Percentiles rank a stretch among this genome's conserved stretches.
These are phyloP conservation scores for Emys orbicularis DNA, from an alignment of 2,797 vertebrate genomes.

Conservation along the genomic window DNA sequence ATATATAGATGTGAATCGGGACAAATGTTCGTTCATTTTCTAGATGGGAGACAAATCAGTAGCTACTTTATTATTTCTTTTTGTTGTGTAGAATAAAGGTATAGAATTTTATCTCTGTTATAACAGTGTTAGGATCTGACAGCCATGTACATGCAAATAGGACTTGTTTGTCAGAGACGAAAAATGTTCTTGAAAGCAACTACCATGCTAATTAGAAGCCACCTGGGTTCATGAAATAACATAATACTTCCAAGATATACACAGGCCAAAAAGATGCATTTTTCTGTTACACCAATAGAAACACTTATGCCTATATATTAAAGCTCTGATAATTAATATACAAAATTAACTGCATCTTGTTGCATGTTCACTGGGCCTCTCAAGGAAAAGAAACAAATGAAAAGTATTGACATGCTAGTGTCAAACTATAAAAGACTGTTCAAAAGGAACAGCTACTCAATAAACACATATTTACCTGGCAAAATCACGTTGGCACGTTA, in stretches of 20 bases:
- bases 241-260: slow-evolving; percentile 12
- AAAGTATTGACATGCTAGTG: not conserved
- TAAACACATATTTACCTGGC: not conserved
- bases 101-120: rapidly evolving
- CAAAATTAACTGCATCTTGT: not conserved
- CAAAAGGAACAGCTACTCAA: not conserved
- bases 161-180: slow-evolving; percentile 40
- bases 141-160: slow-evolving; percentile 67
- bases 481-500: not conserved
- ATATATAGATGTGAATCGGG: not conserved
- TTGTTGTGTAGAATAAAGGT: not conserved
- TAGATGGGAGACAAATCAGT: not conserved
- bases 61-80: not conserved
- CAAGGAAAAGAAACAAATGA: not conserved
- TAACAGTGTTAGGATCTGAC: slow-evolving; percentile 18
- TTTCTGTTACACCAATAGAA: slow-evolving; percentile 33
- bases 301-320: slow-evolving; percentile 17
- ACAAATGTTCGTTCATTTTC: not conserved
- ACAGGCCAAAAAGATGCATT: slow-evolving; percentile 38
- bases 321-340: not conserved
- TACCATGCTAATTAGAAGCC: slow-evolving; percentile 62
- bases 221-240: slow-evolving; percentile 57
- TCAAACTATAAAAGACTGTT: not conserved
- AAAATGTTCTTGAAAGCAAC: slow-evolving; percentile 37
- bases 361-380: not conserved